These are phyloP conservation scores for Gryllus longicercus DNA, from an alignment of 2,888 invertebrate genomes.

Conservation along the genomic window DNA sequence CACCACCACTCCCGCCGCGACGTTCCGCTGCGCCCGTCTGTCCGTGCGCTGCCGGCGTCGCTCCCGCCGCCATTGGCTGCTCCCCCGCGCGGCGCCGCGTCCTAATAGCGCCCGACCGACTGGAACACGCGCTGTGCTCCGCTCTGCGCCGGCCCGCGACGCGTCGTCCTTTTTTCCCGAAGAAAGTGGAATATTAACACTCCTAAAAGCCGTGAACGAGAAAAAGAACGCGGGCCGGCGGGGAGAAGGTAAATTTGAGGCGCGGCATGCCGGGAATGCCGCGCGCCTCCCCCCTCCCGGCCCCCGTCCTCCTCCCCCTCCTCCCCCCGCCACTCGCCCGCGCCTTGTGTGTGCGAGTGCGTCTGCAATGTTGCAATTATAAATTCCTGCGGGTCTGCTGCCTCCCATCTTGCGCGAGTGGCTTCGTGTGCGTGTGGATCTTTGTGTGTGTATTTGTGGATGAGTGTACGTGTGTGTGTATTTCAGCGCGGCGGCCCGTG, in stretches of 20 bases:
- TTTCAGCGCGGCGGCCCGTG: neutral
- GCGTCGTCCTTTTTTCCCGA: neutral
- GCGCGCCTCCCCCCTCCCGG: neutral
- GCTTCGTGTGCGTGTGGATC: neutral
- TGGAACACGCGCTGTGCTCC: neutral
- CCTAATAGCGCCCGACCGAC: neutral
- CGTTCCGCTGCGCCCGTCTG: neutral
- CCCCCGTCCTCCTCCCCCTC: too few relatives aligned
- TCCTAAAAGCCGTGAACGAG: neutral
- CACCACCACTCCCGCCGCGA: neutral
- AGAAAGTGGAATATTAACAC: conserved; percentile 17
- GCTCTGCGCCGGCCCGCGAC: neutral
- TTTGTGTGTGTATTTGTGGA: too few relatives aligned
- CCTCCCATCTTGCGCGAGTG: neutral
- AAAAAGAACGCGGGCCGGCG: neutral
- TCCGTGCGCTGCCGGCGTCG: neutral
- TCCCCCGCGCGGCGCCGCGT: neutral
- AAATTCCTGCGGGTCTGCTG: conserved; percentile 25
- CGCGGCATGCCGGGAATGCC: neutral
- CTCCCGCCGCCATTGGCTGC: neutral
- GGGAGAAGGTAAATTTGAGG: neutral
- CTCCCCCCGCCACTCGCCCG: too few relatives aligned
- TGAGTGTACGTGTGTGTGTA: neutral
- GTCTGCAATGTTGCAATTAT: conserved; percentile 29
- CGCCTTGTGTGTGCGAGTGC: neutral